Base-by-base conservation (phyloP, 2,888 invertebrate species). In the Perithous albicinctus region DNA sequence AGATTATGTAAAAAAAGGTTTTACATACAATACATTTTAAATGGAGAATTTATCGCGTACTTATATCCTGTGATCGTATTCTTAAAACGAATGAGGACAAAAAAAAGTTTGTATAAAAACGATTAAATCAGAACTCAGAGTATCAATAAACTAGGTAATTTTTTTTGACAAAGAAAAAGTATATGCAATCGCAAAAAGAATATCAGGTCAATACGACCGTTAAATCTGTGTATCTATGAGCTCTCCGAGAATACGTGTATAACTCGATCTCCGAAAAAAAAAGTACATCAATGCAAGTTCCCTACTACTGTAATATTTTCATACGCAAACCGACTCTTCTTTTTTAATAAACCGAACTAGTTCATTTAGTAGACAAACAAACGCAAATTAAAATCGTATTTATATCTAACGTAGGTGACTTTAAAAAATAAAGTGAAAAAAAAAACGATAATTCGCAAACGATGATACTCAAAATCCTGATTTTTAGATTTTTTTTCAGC, bases 1-100 rank as follows among this genome's bases (percentile, higher is more conserved):
- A 59, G 56, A 64, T 48, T 72, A 54, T 63, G 35, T 81, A 78
- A 80, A 43, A 80, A 43, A 73, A 61, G 54, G 43, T 72, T 48
- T 51, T 74, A 74, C 38, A 63, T 51, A 74, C 38, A 64, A 29
- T 61, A 51, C 59, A 66, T 74, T 76, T 32, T 18, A 15, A 78
- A 73, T 18, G 61, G 43, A 70, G 23, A 77, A 78, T 72, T 82
- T 63, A 72, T 67, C 78, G 78, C 80, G 82, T 78, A 82, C 78
- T 80, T 82, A 79, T 78, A 81, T 87, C 88, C 88, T 90, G 90
- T 87, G 90, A 90, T 89, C 86, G 85, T 86, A 86, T 83, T 80
- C 82, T 85, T 86, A 86, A 86, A 78, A 63, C 72, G 73, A 59
- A 15, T 18, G 26, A 56, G 56, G 59, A 41, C 23, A 66, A 43